These are phyloP conservation scores for Leptocoma aspasia DNA, from an alignment of 2,113 vertebrate genomes.

Conservation along the genomic window DNA sequence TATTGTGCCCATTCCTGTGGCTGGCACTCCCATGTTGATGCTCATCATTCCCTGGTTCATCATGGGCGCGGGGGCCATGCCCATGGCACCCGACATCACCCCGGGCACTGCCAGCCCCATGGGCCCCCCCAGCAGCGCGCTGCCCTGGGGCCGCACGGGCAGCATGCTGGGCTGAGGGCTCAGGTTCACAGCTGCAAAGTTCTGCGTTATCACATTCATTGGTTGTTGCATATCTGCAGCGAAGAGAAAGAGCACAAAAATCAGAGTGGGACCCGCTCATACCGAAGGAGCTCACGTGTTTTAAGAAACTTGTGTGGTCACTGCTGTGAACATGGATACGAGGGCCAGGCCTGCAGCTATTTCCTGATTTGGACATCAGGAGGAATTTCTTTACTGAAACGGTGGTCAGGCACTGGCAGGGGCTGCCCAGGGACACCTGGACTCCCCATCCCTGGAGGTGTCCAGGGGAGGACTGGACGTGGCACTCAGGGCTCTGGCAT, in stretches of 20 bases:
- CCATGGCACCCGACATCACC: slow-evolving; percentile 84
- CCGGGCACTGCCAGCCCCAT: slow-evolving; percentile 79
- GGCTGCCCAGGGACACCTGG: not conserved
- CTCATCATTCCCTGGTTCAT: slow-evolving; percentile 86
- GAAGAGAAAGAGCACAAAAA: not conserved
- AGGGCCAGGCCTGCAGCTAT: not conserved
- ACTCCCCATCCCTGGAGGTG: no score
- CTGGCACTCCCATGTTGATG: slow-evolving; percentile 81
- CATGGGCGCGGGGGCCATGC: slow-evolving; percentile 75
- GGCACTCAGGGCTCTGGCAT: not conserved
- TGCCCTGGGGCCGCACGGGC: slow-evolving; percentile 74
- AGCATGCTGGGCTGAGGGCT: slow-evolving; percentile 78
- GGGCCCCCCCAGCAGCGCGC: slow-evolving; percentile 79
- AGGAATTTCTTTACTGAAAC: not conserved
- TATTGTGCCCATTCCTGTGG: slow-evolving; percentile 77
- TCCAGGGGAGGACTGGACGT: fast-evolving
- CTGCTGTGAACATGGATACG: fast-evolving
- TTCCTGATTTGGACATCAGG: not conserved
- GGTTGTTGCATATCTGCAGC: slow-evolving; percentile 81
- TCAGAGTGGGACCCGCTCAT: not conserved
- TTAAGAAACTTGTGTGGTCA: not conserved
- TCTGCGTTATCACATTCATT: slow-evolving; percentile 85
- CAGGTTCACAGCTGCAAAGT: slow-evolving; percentile 87
- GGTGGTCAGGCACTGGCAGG: not conserved
- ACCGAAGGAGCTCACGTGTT: not conserved